Percentiles rank a stretch among this genome's conserved stretches.
phyloP scores from a whole-genome alignment of 2,888 invertebrate genomes.

The Saturnia japonica region DNA sequence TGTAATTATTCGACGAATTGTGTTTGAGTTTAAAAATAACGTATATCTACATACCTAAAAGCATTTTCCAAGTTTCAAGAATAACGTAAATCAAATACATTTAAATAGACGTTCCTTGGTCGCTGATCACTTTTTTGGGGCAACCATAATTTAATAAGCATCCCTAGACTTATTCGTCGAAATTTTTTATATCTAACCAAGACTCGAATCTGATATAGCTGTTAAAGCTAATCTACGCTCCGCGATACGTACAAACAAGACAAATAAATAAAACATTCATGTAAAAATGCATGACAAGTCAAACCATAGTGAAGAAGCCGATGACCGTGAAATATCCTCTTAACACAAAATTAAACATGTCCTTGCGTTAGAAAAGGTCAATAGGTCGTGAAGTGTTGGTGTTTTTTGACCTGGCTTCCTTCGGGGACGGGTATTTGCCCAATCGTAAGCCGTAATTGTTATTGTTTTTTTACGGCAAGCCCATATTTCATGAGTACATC shows the following conservation, averaged over 20 bases:
- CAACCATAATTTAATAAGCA: neutral
- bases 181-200: neutral
- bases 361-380: too few relatives aligned
- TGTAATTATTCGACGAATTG: neutral
- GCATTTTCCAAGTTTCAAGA: neutral
- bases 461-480: neutral
- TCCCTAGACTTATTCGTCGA: neutral
- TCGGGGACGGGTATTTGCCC: neutral
- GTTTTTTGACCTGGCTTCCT: neutral
- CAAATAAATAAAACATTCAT: neutral
- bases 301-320: neutral
- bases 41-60: neutral
- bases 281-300: neutral
- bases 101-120: neutral
- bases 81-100: neutral
- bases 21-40: neutral
- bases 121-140: neutral
- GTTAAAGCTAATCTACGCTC: neutral
- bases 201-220: neutral
- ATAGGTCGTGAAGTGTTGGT: neutral
- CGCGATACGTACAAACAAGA: neutral
- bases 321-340: neutral
- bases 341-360: neutral
- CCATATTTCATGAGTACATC: neutral
- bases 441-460: neutral